Evolutionary conservation across 2,888 invertebrate genomes (phyloP).

Genomic region (Neoscelio sp.): DNA sequence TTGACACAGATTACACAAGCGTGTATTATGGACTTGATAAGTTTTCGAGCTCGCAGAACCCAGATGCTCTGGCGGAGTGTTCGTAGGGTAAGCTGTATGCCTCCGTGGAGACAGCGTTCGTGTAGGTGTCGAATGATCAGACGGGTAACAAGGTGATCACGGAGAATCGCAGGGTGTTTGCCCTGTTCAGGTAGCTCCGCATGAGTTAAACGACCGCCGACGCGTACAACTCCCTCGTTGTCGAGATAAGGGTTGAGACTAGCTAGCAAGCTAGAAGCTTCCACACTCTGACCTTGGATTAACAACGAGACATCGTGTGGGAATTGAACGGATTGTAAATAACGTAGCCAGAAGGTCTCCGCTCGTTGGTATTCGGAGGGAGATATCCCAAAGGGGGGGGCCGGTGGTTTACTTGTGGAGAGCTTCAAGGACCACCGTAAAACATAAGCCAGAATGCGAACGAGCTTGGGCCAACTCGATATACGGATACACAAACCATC

Average conservation of each 20-base stretch:
- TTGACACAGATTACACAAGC: slow-evolving; percentile 46
- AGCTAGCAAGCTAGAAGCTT: background rate
- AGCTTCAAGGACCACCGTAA: background rate
- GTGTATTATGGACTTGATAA: slow-evolving; percentile 20
- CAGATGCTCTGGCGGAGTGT: slow-evolving; percentile 40
- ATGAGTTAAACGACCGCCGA: slow-evolving; percentile 65
- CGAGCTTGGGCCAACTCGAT: background rate
- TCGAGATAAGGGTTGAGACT: slow-evolving; percentile 8
- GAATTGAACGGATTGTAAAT: background rate
- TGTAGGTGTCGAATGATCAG: slow-evolving; percentile 27
- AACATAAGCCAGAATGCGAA: background rate
- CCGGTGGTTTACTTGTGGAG: background rate
- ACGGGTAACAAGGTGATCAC: background rate
- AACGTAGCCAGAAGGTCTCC: background rate
- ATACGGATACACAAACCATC: background rate
- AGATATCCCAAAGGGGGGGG: background rate
- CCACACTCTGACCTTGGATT: background rate
- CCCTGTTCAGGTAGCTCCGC: slow-evolving; percentile 41
- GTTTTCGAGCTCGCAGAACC: slow-evolving; percentile 18
- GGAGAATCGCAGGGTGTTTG: slow-evolving; percentile 36
- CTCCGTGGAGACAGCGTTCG: slow-evolving; percentile 42
- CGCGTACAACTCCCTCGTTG: slow-evolving; percentile 22
- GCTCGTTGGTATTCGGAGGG: background rate
- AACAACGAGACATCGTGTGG: background rate
- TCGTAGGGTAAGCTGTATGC: slow-evolving; percentile 37